Percentiles rank a stretch among this genome's conserved stretches.
Evolutionary conservation across 2,888 invertebrate genomes (phyloP).

Genomic region (Slavum lentiscoides): DNA sequence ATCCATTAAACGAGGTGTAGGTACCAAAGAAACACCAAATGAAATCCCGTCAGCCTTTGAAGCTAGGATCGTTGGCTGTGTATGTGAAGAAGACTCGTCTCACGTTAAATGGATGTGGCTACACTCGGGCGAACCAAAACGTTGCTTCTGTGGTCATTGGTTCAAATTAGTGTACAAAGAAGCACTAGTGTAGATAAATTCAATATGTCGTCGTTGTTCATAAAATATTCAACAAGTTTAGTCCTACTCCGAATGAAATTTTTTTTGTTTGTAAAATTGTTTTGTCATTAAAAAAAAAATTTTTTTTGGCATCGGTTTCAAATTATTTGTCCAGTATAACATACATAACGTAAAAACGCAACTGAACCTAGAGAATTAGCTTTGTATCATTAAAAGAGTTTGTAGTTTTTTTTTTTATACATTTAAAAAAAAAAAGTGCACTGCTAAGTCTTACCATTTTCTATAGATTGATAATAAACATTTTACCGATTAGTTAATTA

Average conservation of each 20-base stretch:
- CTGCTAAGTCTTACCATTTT: neutral
- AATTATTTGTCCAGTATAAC: constrained; percentile 18
- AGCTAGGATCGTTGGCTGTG: constrained; percentile 89
- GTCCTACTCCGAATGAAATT: constrained; percentile 38
- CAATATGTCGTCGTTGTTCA: constrained; percentile 22
- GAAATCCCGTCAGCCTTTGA: constrained; percentile 88
- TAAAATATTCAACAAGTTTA: constrained; percentile 31
- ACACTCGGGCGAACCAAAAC: constrained; percentile 81
- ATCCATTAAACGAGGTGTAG: constrained; percentile 75
- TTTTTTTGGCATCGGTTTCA: constrained; percentile 29
- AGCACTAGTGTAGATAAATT: constrained; percentile 47
- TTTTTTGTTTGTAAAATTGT: constrained; percentile 40
- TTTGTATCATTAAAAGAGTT: constrained; percentile 1
- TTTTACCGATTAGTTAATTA: neutral
- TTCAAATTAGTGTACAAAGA: constrained; percentile 71
- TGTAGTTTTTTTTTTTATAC: neutral
- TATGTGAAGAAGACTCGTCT: constrained; percentile 93
- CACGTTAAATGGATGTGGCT: constrained; percentile 94
- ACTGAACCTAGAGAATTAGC: constrained; percentile 10
- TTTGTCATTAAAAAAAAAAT: constrained; percentile 45
- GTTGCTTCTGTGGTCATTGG: constrained; percentile 97
- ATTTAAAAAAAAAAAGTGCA: neutral
- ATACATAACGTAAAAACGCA: constrained; percentile 1
- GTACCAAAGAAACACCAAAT: constrained; percentile 84
- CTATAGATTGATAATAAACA: neutral